Evolutionary conservation across 92 coral and sea anemone genomes (phyloP), one percentile per base, ranked within the genome.

Genomic region (Palythoa heliodiscus): DNA sequence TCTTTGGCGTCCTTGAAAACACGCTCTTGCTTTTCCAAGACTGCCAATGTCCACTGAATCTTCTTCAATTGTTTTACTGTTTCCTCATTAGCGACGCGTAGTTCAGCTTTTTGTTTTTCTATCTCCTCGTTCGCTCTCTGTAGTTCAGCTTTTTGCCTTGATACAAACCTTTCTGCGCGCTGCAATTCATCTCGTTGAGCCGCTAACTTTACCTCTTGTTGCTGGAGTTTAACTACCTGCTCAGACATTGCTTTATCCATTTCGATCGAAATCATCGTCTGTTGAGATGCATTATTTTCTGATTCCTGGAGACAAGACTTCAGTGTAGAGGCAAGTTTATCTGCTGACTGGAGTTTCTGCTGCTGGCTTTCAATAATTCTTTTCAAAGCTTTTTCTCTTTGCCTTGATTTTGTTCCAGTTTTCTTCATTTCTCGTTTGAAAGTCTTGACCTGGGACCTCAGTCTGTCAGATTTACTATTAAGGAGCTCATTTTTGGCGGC

Each of bases 101-200:
- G 69, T 25, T 24, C 82, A 35, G 43, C 68, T 25, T 77, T 77
- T 58, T 54, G 50, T 17, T 77, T 39, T 39, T 35, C 82, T 77
- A 77, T 25, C 43, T 19, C 38, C 12, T 55, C 66, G 55, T 22
- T 58, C 43, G 82, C 70, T 58, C 20, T 77, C 52, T 19, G 53
- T 39, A 77, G 52, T 57, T 58, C 24, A n/a, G 50, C 68, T 10
- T 54, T 25, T 1, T 77, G 70, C 24, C 43, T 15, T 2, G 68
- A 16, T 77, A 77, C 23, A 35, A 25, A 13, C 7, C 55, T 29
- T 10, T 2, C 68, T 7, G 22, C 24, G 7, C 43, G 50, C 1
- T 54, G 50, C 15, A 37, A 20, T 24, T 54, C 52, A 35, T 23
- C 68, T 24, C 23, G 68, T 29, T 54, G 68, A 11, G 69, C 52